Evolutionary conservation across 2,888 invertebrate genomes (phyloP).

Genomic region (Platycheirus rosarum): DNA sequence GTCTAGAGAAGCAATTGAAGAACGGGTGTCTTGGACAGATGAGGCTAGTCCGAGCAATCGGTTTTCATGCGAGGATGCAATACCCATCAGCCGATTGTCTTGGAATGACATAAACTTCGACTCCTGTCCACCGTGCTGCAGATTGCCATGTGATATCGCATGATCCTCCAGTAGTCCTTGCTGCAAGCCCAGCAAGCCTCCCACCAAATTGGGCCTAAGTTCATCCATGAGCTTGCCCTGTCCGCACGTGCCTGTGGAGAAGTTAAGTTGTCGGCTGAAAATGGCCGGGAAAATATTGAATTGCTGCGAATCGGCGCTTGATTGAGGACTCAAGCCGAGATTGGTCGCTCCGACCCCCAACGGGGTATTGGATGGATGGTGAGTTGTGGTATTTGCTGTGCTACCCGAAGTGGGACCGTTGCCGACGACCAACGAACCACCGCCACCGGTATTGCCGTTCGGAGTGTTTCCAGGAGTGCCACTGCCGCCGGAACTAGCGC

Average conservation of each 20-base stretch:
- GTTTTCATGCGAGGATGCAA: conserved; percentile 81
- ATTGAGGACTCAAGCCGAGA: conserved; percentile 82
- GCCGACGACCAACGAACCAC: conserved; percentile 78
- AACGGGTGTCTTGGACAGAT: conserved; percentile 84
- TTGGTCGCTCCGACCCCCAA: conserved; percentile 78
- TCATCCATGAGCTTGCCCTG: conserved; percentile 94
- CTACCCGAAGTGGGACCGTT: conserved; percentile 80
- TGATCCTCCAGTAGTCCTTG: conserved; percentile 92
- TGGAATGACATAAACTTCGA: conserved; percentile 83
- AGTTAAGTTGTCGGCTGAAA: conserved; percentile 94
- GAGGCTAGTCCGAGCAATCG: conserved; percentile 82
- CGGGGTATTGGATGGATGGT: conserved; percentile 75
- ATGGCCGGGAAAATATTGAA: conserved; percentile 96
- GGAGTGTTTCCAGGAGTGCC: conserved; percentile 71
- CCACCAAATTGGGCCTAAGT: conserved; percentile 90
- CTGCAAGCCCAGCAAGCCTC: conserved; percentile 90
- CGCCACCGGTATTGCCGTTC: conserved; percentile 75
- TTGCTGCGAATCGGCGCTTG: conserved; percentile 86
- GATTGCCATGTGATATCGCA: conserved; percentile 83
- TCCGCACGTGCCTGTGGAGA: conserved; percentile 87
- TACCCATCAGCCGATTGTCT: conserved; percentile 83
- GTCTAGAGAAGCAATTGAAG: conserved; percentile 83
- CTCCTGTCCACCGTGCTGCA: conserved; percentile 83
- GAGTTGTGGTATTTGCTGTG: conserved; percentile 74
- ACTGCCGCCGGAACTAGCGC: conserved; percentile 67